Evolutionary conservation across 2,888 invertebrate species (phyloP), one percentile per base, ranked within the genome.

Genomic region (Macrosoma leucophasiata): DNA sequence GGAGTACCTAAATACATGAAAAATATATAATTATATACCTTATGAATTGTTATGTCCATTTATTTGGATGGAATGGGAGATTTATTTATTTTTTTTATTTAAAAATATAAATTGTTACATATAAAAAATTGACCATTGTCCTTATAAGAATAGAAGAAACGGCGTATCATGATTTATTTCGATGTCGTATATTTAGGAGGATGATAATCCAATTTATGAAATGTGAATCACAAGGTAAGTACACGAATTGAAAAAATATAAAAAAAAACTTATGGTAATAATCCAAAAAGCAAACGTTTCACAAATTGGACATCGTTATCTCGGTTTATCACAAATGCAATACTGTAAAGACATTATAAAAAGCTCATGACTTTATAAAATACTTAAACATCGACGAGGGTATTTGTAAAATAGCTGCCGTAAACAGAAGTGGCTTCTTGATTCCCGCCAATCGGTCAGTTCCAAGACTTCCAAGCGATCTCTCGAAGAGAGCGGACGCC

Each of bases 281-380:
- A 35, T 35, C 29, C 15, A 53, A 55, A 58, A 53, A 50, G 51
- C 52, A 42, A 43, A 36, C 34, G 34, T 58, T 60, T 63, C 63
- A 68, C 57, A 65, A 66, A 57, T 51, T 57, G 57, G 58, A 55
- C 56, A 51, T 55, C 44, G 52, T 48, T 46, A 41, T 38, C 48
- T 37, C 48, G 44, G 52, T 51, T 52, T 62, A 62, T 61, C 59
- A 64, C 62, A 62, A 58, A 60, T 61, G 55, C 55, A 59, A 62
- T 58, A 61, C 54, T 59, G 59, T 66, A 62, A 59, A 65, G 53
- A 62, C 45, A 64, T 67, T 75, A 74, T 71, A 77, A 76, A 76
- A 79, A 79, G 77, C 78, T 76, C 71, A 69, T 64, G 63, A 72
- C 64, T 33, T 34, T 34, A 52, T 46, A 40, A 44, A 51, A 46